Conservation (phyloP, 2,113 vertebrate genomes). For the Piaya cayana region DNA sequence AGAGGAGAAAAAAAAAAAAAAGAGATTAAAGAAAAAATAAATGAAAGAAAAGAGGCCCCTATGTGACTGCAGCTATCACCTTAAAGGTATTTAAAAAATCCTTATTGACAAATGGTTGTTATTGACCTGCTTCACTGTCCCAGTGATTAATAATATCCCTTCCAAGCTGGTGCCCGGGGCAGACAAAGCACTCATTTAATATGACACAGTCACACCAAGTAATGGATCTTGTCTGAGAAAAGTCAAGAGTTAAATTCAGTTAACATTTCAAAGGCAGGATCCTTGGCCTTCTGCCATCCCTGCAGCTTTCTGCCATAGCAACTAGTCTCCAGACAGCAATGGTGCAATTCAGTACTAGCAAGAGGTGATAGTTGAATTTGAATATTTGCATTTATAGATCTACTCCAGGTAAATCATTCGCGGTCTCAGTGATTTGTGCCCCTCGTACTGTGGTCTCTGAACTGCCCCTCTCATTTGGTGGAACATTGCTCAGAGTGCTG, state of each 20-base stretch:
- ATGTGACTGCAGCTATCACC: background rate
- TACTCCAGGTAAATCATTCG: background rate
- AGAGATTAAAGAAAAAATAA: background rate
- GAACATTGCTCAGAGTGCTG: background rate
- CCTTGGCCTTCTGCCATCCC: slow-evolving; percentile 32
- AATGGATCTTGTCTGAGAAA: slow-evolving; percentile 26
- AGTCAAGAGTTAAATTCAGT: slow-evolving; percentile 56
- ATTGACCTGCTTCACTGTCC: background rate
- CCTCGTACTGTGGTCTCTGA: background rate
- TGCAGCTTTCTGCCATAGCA: slow-evolving; percentile 50
- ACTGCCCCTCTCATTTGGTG: background rate
- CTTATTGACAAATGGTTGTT: background rate
- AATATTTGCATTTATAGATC: slow-evolving; percentile 27
- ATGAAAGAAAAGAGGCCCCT: background rate
- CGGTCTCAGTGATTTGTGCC: background rate
- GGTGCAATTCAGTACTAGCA: background rate
- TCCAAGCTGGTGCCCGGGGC: background rate
- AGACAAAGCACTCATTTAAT: slow-evolving; percentile 9
- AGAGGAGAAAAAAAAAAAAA: background rate
- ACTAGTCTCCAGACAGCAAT: slow-evolving; percentile 22
- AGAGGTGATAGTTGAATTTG: slow-evolving; percentile 1
- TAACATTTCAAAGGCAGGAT: slow-evolving; percentile 26
- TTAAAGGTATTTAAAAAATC: background rate
- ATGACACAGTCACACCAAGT: background rate
- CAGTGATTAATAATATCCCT: background rate